phyloP scores from a whole-genome alignment of 2,113 vertebrate species.

The Pseudorectes ferrugineus region DNA sequence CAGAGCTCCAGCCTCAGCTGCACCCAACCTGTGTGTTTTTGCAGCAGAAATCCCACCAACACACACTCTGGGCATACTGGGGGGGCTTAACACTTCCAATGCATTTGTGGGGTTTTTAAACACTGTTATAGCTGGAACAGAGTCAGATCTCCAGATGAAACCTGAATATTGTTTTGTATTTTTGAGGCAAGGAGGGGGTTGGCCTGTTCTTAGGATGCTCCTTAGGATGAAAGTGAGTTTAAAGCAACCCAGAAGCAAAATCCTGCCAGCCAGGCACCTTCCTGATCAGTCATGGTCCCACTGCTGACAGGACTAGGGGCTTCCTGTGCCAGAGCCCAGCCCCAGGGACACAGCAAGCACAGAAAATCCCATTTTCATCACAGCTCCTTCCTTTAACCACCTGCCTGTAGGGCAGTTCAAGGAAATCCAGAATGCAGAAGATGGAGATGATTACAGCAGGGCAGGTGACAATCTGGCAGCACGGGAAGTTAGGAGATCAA shows the following conservation, averaged over 20 bases:
- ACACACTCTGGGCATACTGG: not conserved
- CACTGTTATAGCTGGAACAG: not conserved
- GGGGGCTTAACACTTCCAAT: not conserved
- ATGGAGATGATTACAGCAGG: not conserved
- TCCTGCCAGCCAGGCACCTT: not conserved
- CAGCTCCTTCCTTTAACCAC: not conserved
- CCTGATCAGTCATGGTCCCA: not conserved
- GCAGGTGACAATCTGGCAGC: not conserved
- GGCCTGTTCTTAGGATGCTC: not conserved
- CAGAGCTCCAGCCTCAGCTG: not conserved
- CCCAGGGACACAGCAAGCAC: not conserved
- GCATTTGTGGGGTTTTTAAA: not conserved
- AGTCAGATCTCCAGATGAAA: not conserved
- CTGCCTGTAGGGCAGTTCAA: not conserved
- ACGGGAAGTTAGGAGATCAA: not conserved
- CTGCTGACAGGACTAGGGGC: not conserved
- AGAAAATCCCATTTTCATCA: not conserved
- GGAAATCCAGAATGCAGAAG: not conserved
- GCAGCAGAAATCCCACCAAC: not conserved
- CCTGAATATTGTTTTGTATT: accelerated
- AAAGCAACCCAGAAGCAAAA: not conserved
- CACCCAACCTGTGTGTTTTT: not conserved
- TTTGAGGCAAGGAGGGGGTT: not conserved
- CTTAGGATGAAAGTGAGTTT: not conserved
- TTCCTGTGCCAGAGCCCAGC: not conserved